Base-by-base conservation (phyloP, 35 echinoderm and acorn worm species). In the Acanthaster planci region DNA sequence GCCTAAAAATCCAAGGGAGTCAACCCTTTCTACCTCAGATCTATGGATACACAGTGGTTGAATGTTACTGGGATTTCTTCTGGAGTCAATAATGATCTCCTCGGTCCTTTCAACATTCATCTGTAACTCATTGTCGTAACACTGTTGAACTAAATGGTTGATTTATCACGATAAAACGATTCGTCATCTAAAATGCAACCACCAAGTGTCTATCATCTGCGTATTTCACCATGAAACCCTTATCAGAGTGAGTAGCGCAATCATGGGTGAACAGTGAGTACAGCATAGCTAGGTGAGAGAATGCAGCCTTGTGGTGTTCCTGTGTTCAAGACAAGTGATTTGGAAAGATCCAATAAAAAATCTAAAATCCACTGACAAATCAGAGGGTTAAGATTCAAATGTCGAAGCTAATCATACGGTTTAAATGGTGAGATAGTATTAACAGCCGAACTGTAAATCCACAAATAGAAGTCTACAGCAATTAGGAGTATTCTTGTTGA, bases 321-420 rank as follows among this genome's bases (percentile, higher is more conserved):
- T 60, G 57, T 60, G 27, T 30, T 60, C 27, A 60, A 19, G 57
- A 60, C 57, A 60, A 60, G 57, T 60, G 57, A 60, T 19, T 60
- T 15, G 21, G 57, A 60, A 30, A 60, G 57, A 60, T 60, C 57
- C 57, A 60, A 60, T 60, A 60, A 60, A 60, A 60, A 60, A 60
- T 60, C 7, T 60, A 60, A 55, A 60, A 60, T 60, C 57, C 57
- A 60, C 0, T 19, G 57, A 60, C 57, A 60, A 8, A 60, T 16
- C 4, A 12, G 12, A 47, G 42, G 42, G 4, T 47, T 47, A 47
- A 47, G 42, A 47, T 47, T 47, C 12, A 47, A 12, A 47, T 47
- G 4, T 6, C 4, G 4, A 47, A 47, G 42, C 12, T 47, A 6
- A 47, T 47, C 42, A 47, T 47, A 47, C 42, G 12, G 12, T 47